phyloP scores from a whole-genome alignment of 2,888 invertebrate species.

The Meandrusa payeni region DNA sequence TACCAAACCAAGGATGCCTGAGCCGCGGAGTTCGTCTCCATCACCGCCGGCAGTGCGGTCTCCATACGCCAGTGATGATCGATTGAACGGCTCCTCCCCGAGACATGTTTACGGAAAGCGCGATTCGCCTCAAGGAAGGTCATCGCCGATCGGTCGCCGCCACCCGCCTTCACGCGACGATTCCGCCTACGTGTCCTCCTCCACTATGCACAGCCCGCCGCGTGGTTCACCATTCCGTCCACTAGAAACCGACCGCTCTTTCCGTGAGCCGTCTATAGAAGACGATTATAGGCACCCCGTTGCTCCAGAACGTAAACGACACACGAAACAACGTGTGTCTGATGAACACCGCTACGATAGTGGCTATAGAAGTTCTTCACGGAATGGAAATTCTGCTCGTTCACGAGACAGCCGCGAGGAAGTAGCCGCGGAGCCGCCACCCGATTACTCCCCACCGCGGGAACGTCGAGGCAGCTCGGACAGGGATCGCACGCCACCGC shows the following conservation, averaged over 20 bases:
- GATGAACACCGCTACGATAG: slow-evolving; percentile 79
- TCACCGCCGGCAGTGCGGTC: slow-evolving; percentile 67
- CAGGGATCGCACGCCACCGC: slow-evolving; percentile 65
- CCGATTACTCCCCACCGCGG: slow-evolving; percentile 85
- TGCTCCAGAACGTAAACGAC: slow-evolving; percentile 84
- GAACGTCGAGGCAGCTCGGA: slow-evolving; percentile 68
- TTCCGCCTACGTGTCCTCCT: slow-evolving; percentile 80
- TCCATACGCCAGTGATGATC: slow-evolving; percentile 65
- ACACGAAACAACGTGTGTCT: slow-evolving; percentile 75
- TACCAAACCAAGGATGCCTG: slow-evolving; percentile 73
- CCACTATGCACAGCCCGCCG: slow-evolving; percentile 79
- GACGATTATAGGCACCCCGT: slow-evolving; percentile 79
- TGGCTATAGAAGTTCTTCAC: slow-evolving; percentile 79
- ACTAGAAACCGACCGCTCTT: slow-evolving; percentile 64
- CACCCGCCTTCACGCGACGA: slow-evolving; percentile 77
- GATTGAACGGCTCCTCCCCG: slow-evolving; percentile 62
- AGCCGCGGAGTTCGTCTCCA: slow-evolving; percentile 70
- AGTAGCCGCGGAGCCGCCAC: slow-evolving; percentile 83
- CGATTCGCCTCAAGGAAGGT: slow-evolving; percentile 65
- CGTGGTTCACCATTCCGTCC: slow-evolving; percentile 76
- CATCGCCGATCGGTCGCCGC: slow-evolving; percentile 66
- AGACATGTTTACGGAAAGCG: slow-evolving; percentile 68
- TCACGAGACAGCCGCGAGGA: slow-evolving; percentile 72
- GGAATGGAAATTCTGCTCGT: slow-evolving; percentile 75
- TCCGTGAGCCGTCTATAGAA: slow-evolving; percentile 74